Evolutionary conservation across 1,140 invertebrate genomes (phyloP), one percentile per base, ranked within the genome.

Genomic region (Drosophila paulistorum): DNA sequence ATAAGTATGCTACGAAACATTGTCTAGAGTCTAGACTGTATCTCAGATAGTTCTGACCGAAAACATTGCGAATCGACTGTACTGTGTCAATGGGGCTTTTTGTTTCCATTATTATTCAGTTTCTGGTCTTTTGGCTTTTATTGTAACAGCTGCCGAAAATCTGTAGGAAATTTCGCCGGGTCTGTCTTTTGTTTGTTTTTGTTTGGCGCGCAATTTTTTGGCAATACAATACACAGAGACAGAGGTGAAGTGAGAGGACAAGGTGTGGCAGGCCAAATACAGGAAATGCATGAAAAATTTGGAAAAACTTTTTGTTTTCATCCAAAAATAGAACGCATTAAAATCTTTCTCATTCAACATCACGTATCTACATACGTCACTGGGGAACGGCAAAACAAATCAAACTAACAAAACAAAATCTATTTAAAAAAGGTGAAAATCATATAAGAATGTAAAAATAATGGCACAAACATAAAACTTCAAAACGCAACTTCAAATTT

Each of bases 91-190:
- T 23, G 7, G 20, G 17, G 17, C 45, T 51, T 23, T 51, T 51
- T 20, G 45, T 51, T 51, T 51, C 17, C 45, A 51, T 51, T 51
- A 51, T 51, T 23, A 51, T 51, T 51, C 68, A 58, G 68, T 42
- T 30, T 68, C 37, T 58, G 37, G 61, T 72, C 71, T 42, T 70
- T 65, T 33, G 65, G 63, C 20, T 74, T 30, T 55, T 59, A 55
- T 58, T 62, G 26, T 66, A 70, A 71, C 79, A 87, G 83, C 83
- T 87, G 82, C 79, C 83, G 82, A 89, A 77, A 76, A 67, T 81
- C 66, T 55, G 60, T 57, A 75, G 37, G 65, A 66, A 64, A 74
- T 67, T 71, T 84, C 17, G 61, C 81, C 81, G 67, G 45, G 74
- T 65, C 54, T 42, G 64, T 58, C 39, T 33, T 64, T 35, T 75